phyloP scores from a whole-genome alignment of 1,140 invertebrate genomes.

The Pachypsylla venusta region DNA sequence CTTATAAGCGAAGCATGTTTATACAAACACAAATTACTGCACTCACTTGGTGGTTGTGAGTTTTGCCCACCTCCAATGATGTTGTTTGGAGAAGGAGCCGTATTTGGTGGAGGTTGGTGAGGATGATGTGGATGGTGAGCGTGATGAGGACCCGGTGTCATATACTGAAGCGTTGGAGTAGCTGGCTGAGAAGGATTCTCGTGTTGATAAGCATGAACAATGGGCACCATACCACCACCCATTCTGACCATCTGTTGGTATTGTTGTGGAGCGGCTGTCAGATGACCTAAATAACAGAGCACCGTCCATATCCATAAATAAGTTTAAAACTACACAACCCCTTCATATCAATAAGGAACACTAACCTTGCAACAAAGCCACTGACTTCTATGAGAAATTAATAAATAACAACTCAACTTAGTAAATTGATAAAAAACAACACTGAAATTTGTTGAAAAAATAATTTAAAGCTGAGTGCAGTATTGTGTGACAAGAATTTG shows the following conservation, averaged over 20 bases:
- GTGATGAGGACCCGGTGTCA: slow-evolving; percentile 22
- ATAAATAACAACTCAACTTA: no score
- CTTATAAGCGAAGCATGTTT: no score
- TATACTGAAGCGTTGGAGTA: slow-evolving; percentile 34
- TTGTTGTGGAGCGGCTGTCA: slow-evolving; percentile 35
- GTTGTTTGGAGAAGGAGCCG: slow-evolving; percentile 11
- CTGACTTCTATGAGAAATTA: no score
- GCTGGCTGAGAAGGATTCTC: slow-evolving; percentile 31
- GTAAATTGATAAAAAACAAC: no score
- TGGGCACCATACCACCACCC: slow-evolving; percentile 25
- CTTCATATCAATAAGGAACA: no score
- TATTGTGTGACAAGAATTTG: no score
- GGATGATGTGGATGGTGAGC: slow-evolving; percentile 35
- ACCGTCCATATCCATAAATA: slow-evolving; percentile 43
- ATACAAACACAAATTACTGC: no score
- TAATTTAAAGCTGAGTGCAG: no score
- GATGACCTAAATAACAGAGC: not conserved
- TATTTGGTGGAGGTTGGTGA: slow-evolving; percentile 32
- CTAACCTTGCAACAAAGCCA: no score
- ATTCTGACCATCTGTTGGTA: slow-evolving; percentile 36
- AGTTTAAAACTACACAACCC: slow-evolving; percentile 35
- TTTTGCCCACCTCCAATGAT: not conserved
- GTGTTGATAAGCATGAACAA: slow-evolving; percentile 25
- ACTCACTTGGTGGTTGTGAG: slow-evolving; percentile 7
- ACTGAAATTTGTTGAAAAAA: no score